Conservation (phyloP, 2,888 invertebrate species). For the Oxycera nigricornis region DNA sequence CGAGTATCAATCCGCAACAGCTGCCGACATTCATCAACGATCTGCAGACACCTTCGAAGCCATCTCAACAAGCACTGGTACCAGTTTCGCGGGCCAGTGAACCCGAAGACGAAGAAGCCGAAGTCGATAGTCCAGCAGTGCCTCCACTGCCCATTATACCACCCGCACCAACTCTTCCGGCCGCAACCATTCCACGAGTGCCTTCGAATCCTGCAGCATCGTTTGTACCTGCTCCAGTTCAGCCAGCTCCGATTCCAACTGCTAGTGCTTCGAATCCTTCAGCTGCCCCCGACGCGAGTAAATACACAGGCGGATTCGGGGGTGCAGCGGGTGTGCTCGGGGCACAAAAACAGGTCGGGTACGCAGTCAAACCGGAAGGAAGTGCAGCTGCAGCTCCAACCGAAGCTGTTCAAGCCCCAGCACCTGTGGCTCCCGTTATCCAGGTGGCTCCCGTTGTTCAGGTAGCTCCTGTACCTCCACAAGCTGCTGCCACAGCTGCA, state of each 20-base stretch:
- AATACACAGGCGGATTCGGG: constrained; percentile 59
- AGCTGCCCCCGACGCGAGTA: constrained; percentile 48
- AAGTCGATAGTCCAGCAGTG: too few relatives aligned
- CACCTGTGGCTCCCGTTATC: neutral
- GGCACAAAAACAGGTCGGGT: constrained; percentile 49
- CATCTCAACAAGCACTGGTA: neutral
- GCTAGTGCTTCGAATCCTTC: neutral
- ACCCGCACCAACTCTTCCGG: neutral
- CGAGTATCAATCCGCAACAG: neutral
- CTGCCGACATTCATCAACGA: constrained; percentile 21
- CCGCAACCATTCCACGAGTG: neutral
- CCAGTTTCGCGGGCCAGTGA: neutral
- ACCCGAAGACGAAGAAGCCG: too few relatives aligned
- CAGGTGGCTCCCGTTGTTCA: neutral
- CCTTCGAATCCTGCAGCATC: neutral
- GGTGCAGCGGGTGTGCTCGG: constrained; percentile 53
- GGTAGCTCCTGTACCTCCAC: neutral
- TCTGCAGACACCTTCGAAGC: neutral
- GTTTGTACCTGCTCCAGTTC: neutral
- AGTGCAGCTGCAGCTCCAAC: constrained; percentile 37
- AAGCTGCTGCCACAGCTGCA: neutral
- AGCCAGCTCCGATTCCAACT: neutral
- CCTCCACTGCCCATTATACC: neutral
- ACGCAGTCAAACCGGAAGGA: constrained; percentile 49
- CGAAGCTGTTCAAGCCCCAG: neutral